Conservation (phyloP, 2,797 vertebrate species). For the Lepilemur ruficaudatus region DNA sequence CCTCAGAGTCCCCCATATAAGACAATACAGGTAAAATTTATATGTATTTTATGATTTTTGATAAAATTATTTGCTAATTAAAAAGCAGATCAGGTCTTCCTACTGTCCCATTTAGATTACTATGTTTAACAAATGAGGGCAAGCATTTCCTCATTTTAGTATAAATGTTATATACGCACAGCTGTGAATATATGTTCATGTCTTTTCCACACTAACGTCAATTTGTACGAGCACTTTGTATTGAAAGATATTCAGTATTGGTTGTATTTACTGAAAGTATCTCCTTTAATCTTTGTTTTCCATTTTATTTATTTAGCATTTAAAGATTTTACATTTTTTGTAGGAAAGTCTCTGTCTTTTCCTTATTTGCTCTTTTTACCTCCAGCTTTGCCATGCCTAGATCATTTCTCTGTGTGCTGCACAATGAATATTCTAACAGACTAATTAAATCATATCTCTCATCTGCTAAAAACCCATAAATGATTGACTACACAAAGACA, state of each 20-base stretch:
- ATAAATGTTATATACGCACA: not conserved
- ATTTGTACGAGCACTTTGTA: not conserved
- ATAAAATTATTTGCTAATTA: not conserved
- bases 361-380: not conserved
- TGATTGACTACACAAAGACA: not conserved
- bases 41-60: not conserved
- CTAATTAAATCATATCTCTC: slow-evolving; percentile 51
- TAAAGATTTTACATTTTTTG: not conserved
- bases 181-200: not conserved
- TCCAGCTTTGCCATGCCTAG: not conserved
- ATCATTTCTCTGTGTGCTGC: not conserved
- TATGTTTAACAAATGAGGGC: not conserved
- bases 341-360: not conserved
- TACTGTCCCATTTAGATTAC: not conserved
- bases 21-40: not conserved
- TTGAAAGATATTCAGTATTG: not conserved
- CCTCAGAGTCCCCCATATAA: not conserved
- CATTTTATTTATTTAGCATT: not conserved
- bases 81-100: not conserved
- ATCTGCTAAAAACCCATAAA: not conserved
- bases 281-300: not conserved
- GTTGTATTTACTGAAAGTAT: not conserved
- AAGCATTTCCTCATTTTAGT: not conserved
- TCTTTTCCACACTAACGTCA: not conserved
- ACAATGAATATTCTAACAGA: slow-evolving; percentile 12